Evolutionary conservation across 2,888 invertebrate genomes (phyloP), one percentile per base, ranked within the genome.

Genomic region (Coelinius sp.): DNA sequence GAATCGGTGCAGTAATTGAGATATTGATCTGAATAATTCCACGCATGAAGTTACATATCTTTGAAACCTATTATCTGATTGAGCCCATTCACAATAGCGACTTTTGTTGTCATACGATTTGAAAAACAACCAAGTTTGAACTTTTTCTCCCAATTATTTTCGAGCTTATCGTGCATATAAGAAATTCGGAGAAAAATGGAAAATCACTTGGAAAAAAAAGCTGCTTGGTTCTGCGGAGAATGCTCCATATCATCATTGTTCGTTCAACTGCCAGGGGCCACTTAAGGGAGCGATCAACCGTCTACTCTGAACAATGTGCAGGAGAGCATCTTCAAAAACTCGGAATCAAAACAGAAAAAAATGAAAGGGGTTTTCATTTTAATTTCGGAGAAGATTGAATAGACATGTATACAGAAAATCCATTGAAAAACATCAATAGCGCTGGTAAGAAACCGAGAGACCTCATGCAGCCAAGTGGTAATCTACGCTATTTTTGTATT

Each of bases 291-390:
- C 8, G 59, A 59, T 59, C 59, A 10, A 10, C 20, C 52, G 20
- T 17, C 17, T 25, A 27, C 1, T 31, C 3, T 3, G 8, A 17
- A 56, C 31, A 56, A 31, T 56, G 1, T 1, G 5, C 4, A 17
- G 27, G 31, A 59, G 31, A 59, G 22, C 17, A 35, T 35, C 8
- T 59, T 25, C 25, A 65, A 66, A 66, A 53, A 27, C 24, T 7
- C 22, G 38, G 64, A 67, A 68, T 0, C 8, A 70, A 38, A 46
- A 56, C 17, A 22, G 17, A 41, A 67, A 67, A 71, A 59, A 59
- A 59, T 14, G 5, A 17, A 71, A 63, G 71, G 65, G 67, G 67
- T 67, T 38, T 20, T 83, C 83, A 82, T 82, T 83, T 83, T 80
- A 84, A 72, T 76, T 76, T 75, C 76, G 73, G 66, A 62, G 35